These are phyloP conservation scores for Hypomecis atomaria DNA, from an alignment of 2,888 invertebrate genomes.

Conservation along the genomic window DNA sequence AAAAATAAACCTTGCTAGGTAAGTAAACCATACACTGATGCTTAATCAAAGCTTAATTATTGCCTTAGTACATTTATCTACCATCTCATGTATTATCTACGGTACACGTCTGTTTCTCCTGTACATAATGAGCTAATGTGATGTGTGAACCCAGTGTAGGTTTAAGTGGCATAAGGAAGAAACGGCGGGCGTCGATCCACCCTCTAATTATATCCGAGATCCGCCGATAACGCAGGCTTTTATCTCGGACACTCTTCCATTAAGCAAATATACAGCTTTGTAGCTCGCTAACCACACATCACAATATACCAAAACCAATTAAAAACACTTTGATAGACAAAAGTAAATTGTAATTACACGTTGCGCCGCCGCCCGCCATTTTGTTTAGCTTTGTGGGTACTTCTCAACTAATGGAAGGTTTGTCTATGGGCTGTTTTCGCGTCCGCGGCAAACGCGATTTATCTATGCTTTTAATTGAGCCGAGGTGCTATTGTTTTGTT, in stretches of 20 bases:
- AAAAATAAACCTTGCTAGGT: no score
- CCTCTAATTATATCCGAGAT: constrained; percentile 79
- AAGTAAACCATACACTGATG: neutral
- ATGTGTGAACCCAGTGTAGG: constrained; percentile 68
- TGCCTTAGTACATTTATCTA: neutral
- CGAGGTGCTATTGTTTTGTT: constrained; percentile 59
- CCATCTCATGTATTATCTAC: constrained; percentile 27
- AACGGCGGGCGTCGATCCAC: constrained; percentile 52
- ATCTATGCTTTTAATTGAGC: constrained; percentile 64
- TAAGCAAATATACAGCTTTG: constrained; percentile 83
- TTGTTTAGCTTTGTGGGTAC: constrained; percentile 53
- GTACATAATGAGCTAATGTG: constrained; percentile 64
- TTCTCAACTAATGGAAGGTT: constrained; percentile 70
- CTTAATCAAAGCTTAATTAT: neutral
- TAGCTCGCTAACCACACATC: constrained; percentile 75
- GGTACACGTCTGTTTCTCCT: constrained; percentile 47
- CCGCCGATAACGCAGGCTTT: constrained; percentile 79
- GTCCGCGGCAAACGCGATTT: constrained; percentile 62
- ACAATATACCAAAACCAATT: constrained; percentile 78
- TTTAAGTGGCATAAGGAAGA: constrained; percentile 80
- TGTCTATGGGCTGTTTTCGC: constrained; percentile 64
- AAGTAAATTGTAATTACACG: constrained; percentile 72
- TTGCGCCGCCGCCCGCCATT: constrained; percentile 61
- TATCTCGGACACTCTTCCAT: constrained; percentile 82
- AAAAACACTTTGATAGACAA: constrained; percentile 83